phyloP scores from a whole-genome alignment of 1,140 invertebrate species.

The Ceratosolen fusciceps region DNA sequence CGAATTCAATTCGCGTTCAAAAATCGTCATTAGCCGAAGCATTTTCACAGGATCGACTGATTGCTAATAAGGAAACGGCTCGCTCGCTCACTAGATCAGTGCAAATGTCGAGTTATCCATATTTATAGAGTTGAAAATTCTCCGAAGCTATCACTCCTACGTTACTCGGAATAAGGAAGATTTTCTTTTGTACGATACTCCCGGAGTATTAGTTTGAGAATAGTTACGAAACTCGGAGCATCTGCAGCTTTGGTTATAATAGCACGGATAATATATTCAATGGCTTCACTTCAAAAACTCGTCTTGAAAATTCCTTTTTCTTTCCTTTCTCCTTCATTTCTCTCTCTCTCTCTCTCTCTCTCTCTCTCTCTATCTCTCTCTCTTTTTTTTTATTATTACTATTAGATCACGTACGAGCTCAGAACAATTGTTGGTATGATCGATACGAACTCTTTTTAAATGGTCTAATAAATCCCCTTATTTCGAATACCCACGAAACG shows the following conservation, averaged over 20 bases:
- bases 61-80: background rate
- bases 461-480: too few relatives aligned
- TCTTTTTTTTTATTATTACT: too few relatives aligned
- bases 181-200: background rate
- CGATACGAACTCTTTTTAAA: too few relatives aligned
- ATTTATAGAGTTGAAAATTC: background rate
- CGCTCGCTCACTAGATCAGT: background rate
- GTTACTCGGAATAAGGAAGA: background rate
- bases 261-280: background rate
- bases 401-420: too few relatives aligned
- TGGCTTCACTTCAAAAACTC: background rate
- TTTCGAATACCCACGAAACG: too few relatives aligned
- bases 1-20: background rate
- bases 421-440: too few relatives aligned
- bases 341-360: too few relatives aligned
- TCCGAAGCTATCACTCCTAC: background rate
- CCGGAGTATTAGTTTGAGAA: background rate
- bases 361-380: too few relatives aligned
- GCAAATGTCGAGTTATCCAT: background rate
- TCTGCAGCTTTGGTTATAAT: too few relatives aligned
- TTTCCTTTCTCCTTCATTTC: too few relatives aligned
- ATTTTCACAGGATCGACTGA: background rate
- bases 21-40: background rate
- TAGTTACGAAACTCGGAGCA: background rate
- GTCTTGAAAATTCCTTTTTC: background rate